Conservation (phyloP, 2,113 vertebrate genomes). For the Lophotis ruficrista region DNA sequence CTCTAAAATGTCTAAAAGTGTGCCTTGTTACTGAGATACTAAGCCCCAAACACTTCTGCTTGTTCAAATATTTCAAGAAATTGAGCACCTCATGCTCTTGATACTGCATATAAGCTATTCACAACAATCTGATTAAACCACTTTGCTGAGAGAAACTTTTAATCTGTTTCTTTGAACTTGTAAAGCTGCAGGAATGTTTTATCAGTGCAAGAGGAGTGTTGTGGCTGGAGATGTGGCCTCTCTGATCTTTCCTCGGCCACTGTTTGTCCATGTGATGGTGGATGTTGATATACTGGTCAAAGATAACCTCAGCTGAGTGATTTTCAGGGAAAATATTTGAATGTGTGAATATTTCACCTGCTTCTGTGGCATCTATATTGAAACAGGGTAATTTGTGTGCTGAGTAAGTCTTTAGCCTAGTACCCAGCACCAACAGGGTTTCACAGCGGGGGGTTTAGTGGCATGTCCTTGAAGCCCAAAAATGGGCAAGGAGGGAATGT, state of each 20-base stretch:
- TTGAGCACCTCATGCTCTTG: not conserved
- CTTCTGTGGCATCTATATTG: not conserved
- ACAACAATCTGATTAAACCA: not conserved
- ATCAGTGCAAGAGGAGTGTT: not conserved
- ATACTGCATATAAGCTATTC: not conserved
- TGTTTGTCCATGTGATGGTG: not conserved
- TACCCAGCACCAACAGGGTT: not conserved
- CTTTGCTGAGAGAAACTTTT: not conserved
- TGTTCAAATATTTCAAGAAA: not conserved
- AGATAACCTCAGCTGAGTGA: not conserved
- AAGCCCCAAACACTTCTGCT: not conserved
- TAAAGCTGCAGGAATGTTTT: not conserved
- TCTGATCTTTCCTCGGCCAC: not conserved
- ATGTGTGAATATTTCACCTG: not conserved
- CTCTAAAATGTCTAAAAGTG: not conserved
- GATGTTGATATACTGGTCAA: not conserved
- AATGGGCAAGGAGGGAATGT: not conserved
- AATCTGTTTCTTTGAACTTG: not conserved
- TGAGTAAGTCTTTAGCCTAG: not conserved
- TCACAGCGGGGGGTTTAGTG: not conserved
- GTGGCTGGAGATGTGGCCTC: not conserved
- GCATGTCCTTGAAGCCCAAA: not conserved
- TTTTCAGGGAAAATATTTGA: not conserved
- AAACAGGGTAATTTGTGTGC: not conserved
- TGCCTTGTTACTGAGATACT: not conserved